Conservation (phyloP, 1,140 invertebrate species). For the Drosophila orena region DNA sequence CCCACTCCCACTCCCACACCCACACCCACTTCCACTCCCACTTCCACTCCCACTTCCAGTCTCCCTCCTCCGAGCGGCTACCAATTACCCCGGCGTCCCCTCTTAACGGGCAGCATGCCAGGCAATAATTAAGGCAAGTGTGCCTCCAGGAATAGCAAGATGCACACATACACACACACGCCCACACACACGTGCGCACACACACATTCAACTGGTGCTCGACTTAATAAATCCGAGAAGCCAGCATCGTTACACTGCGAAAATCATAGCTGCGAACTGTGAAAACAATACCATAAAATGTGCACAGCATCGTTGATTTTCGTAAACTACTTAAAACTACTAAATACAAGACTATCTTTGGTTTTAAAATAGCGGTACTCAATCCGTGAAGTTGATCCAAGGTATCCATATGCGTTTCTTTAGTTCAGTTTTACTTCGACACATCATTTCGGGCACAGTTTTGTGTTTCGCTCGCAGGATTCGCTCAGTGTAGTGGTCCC, state of each 20-base stretch:
- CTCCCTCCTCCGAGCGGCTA: background rate
- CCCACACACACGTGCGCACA: slow-evolving; percentile 4
- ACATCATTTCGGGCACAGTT: no score
- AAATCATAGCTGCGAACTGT: background rate
- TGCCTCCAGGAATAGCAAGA: slow-evolving; percentile 61
- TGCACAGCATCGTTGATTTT: no score
- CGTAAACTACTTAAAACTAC: no score
- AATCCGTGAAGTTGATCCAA: no score
- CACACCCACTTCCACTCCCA: background rate
- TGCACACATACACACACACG: slow-evolving; percentile 27
- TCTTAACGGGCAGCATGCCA: slow-evolving; percentile 35
- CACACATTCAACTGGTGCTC: slow-evolving; percentile 49
- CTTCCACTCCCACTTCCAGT: background rate
- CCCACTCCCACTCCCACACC: background rate
- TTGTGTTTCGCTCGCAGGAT: background rate
- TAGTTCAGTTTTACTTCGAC: no score
- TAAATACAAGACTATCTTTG: no score
- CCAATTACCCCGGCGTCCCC: slow-evolving; percentile 1
- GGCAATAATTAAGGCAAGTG: slow-evolving; percentile 76
- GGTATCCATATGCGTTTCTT: no score
- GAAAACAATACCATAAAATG: no score
- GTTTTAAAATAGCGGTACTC: no score
- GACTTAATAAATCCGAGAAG: slow-evolving; percentile 76
- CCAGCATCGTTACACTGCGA: slow-evolving; percentile 28
- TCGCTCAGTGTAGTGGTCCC: slow-evolving; percentile 10